Evolutionary conservation across 2,888 invertebrate genomes (phyloP), one percentile per base, ranked within the genome.

Genomic region (Erannis defoliaria): DNA sequence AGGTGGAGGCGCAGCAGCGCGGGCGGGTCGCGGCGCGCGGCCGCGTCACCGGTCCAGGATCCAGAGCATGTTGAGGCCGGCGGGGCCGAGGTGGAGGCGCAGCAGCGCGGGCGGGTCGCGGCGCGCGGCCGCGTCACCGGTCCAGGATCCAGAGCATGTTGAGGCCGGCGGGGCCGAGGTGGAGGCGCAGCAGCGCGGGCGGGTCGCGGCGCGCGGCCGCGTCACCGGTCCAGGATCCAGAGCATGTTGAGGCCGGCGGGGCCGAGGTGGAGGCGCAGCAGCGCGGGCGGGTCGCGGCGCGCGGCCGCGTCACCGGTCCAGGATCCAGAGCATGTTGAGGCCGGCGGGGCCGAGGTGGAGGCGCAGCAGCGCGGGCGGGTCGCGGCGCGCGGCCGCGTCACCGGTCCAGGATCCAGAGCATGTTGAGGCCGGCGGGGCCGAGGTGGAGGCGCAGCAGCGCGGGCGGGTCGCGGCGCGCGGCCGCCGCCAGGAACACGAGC

Each of bases 81-180:
- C n/a, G n/a, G n/a, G n/a, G n/a, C n/a, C n/a, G n/a, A n/a, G n/a
- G n/a, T n/a, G n/a, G n/a, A n/a, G n/a, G n/a, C n/a, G n/a, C n/a
- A n/a, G n/a, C n/a, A n/a, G 29, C 5, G 29, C 12, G 33, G n/a
- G 2, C 1, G 1, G 33, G n/a, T 4, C n/a, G n/a, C 12, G 33
- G 10, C 14, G 26, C 38, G 12, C 21, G 23, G 18, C n/a, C 5
- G 9, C 16, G 31, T 31, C 31, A 31, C 31, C 33, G 14, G 5
- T n/a, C 95, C 72, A 97, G 95, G 70, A 97, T 95, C 95, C 97
- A 97, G 65, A 97, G 92, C 88, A 98, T 94, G 88, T 98, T 98
- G 71, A 98, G 89, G 1, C 88, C 90, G 72, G 86, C 86, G 68
- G 81, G 88, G 4, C 89, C 89, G 35, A 90, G 86, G 73, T 85